phyloP scores from a whole-genome alignment of 2,113 vertebrate genomes.

The Albula goreensis region DNA sequence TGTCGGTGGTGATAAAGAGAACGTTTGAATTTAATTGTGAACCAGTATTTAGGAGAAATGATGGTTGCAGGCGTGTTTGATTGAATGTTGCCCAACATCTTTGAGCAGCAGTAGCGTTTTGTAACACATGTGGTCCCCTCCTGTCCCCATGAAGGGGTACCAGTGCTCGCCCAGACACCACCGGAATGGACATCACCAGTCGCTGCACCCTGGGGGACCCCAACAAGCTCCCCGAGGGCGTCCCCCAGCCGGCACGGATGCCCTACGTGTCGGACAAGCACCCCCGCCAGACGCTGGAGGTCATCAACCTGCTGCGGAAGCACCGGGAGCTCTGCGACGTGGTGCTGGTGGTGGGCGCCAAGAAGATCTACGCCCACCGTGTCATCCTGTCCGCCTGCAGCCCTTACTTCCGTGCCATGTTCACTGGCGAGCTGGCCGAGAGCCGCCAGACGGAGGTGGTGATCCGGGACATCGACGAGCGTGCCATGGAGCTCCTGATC shows the following conservation, averaged over 20 bases:
- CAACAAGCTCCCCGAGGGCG: constrained; percentile 96
- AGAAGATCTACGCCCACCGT: constrained; percentile 97
- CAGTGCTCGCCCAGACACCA: constrained; percentile 91
- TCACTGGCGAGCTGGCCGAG: constrained; percentile 95
- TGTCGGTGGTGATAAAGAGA: too few species aligned
- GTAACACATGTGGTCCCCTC: background rate
- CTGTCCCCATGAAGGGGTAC: constrained; percentile 75
- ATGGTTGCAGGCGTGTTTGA: too few species aligned
- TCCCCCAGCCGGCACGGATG: constrained; percentile 97
- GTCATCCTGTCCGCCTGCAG: constrained; percentile 97
- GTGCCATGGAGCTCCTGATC: constrained; percentile 97
- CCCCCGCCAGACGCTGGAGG: constrained; percentile 94
- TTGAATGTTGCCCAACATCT: too few species aligned
- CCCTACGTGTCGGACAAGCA: constrained; percentile 98
- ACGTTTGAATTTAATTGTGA: too few species aligned
- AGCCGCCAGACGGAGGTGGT: constrained; percentile 95
- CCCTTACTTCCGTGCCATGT: constrained; percentile 98
- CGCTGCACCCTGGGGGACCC: constrained; percentile 97
- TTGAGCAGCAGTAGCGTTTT: background rate
- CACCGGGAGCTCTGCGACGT: constrained; percentile 96
- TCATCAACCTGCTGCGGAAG: constrained; percentile 94
- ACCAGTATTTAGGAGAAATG: too few species aligned
- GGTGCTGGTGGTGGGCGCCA: constrained; percentile 92
- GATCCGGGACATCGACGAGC: constrained; percentile 95
- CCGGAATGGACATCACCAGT: constrained; percentile 98